Evolutionary conservation across 1,140 invertebrate genomes (phyloP).

Genomic region (Drosophila suzukii): DNA sequence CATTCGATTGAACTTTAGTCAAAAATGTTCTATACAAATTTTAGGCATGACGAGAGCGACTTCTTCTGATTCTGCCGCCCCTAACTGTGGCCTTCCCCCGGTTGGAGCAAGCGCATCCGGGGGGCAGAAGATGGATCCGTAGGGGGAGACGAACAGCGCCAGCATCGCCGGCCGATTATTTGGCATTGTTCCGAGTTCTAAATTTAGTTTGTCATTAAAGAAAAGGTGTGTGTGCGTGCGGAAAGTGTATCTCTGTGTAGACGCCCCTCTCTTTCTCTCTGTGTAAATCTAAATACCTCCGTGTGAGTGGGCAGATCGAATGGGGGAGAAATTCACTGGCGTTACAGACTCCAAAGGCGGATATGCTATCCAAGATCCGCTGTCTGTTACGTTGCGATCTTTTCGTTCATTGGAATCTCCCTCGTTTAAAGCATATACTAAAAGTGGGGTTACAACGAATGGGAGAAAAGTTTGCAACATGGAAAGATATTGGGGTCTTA

Average conservation of each 20-base stretch:
- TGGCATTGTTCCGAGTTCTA: constrained; percentile 83
- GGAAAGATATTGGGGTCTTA: not conserved
- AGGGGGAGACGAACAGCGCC: constrained; percentile 33
- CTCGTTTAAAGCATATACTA: constrained; percentile 1
- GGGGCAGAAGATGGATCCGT: constrained; percentile 6
- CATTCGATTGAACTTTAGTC: constrained; percentile 62
- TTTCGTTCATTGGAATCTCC: constrained; percentile 28
- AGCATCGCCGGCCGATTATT: constrained; percentile 78
- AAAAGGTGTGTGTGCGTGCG: constrained; percentile 62
- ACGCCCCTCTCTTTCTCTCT: constrained; percentile 12
- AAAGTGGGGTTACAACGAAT: constrained; percentile 18
- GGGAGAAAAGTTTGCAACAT: not conserved
- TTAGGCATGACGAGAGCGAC: constrained; percentile 50
- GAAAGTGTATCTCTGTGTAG: constrained; percentile 29
- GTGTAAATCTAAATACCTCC: constrained; percentile 10
- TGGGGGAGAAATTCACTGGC: constrained; percentile 42
- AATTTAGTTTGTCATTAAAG: constrained; percentile 82
- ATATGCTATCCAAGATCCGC: constrained; percentile 12
- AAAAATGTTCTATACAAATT: constrained; percentile 51
- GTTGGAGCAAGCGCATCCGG: constrained; percentile 28
- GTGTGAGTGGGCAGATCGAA: constrained; percentile 37
- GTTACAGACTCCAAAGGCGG: constrained; percentile 39
- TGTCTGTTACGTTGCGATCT: constrained; percentile 21
- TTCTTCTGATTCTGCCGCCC: constrained; percentile 25
- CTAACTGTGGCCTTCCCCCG: constrained; percentile 44